Evolutionary conservation across 1,140 invertebrate species (phyloP), one percentile per base, ranked within the genome.

Genomic region (Cecropterus lyciades): DNA sequence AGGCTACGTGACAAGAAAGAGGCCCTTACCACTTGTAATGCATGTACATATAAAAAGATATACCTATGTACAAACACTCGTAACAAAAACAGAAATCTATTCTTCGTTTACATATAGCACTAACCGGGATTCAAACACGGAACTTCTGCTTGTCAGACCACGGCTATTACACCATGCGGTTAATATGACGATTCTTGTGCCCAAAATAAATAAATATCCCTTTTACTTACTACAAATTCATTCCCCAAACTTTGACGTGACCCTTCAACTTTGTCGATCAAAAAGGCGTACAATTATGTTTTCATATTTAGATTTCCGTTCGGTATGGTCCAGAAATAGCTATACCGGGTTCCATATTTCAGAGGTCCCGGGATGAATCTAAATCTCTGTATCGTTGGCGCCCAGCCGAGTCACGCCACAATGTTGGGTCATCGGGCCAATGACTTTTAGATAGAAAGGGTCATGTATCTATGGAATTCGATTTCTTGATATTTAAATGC

Each of bases 341-440:
- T 67, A 43, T 7, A 20, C 57, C 70, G 69, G 65, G 37, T 51
- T 65, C 65, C 73, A 79, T 80, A 79, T 82, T 74, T 76, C 72
- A 78, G 59, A 59, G 72, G 68, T 63, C 48, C 52, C 17, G 64
- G 74, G 71, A 71, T 76, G 70, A 75, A 80, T 79, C 72, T 79
- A 79, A 81, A 82, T 81, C 71, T 76, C 67, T 64, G 67, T 75
- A 79, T 74, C 75, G 65, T 74, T 81, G 79, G 79, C 75, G 76
- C 65, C 37, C 33, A 65, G 73, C 79, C 73, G 70, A 65, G 42
- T 45, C 40, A 33, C 43, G 64, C 63, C 67, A 63, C 42, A 62
- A 55, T 68, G 71, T 73, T 72, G 45, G 74, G 67, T 73, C 73
- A 74, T 69, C 63, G 65, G 64, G 27, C 27, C 69, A 67, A 67